Evolutionary conservation across 2,888 invertebrate species (phyloP), one percentile per base, ranked within the genome.

Genomic region (Agriopis marginaria): DNA sequence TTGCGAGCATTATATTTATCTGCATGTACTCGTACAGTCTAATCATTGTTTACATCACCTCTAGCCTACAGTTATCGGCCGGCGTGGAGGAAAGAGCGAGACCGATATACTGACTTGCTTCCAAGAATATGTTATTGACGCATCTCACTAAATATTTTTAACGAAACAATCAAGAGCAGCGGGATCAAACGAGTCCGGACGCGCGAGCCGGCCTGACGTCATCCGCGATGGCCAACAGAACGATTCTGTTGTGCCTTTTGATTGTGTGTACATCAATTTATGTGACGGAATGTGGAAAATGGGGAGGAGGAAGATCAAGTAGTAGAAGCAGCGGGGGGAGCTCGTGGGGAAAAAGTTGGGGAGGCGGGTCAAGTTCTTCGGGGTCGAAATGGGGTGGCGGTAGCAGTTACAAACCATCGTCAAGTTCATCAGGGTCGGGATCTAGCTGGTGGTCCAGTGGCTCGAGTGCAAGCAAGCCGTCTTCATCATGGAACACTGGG

Each of bases 161-260:
- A 81, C 78, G 73, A 80, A 77, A 75, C 73, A 78, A 77, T 73
- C 75, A 70, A 59, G 73, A 60, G 53, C 56, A 74, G 77, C 69
- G 63, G 53, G 55, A 70, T 76, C 74, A 80, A 79, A 79, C 81
- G 75, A 75, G 81, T 78, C 45, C 71, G 75, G 74, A 78, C 70
- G 70, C 74, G 68, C 71, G 78, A 74, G 70, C 75, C 74, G 76
- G 53, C 56, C 62, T 63, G 72, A 76, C 77, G 79, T 75, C 65
- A 63, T 72, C 68, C 66, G 84, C 77, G 71, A 91, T 91, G 92
- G 88, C 84, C 82, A 88, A 82, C 83, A 89, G 83, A 78, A 78
- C 71, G 76, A 62, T 86, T 76, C 78, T 91, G 84, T 86, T 90
- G 83, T 86, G 88, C 79, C 83, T 91, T 14, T 81, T 90, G 66